Evolutionary conservation across 2,888 invertebrate species (phyloP), one percentile per base, ranked within the genome.

Genomic region (Allacma fusca): DNA sequence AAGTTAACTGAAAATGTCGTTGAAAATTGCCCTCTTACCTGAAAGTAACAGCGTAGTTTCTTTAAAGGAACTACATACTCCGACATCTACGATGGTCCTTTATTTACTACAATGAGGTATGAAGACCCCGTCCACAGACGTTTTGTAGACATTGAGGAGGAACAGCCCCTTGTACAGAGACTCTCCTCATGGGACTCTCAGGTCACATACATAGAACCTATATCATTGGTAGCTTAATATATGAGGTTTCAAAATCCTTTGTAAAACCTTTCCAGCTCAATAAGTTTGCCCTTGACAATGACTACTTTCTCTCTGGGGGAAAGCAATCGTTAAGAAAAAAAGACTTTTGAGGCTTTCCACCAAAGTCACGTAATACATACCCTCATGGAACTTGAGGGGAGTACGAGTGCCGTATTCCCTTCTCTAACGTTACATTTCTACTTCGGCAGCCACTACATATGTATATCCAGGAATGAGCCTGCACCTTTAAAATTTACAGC

Each of bases 201-300:
- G 16, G n/a, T 12, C 28, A 67, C n/a, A 29, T 24, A 2, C 26
- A 64, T 24, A 64, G 64, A 40, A 50, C 9, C n/a, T 4, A 50
- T 50, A 50, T 50, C 50, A 16, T 9, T 50, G 9, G 29, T 34
- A 68, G 40, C 21, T 68, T 68, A 40, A 68, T 26, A 29, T 65
- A n/a, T 12, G 68, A 19, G 13, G 21, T 50, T 40, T 68, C 68
- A n/a, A 29, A 28, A 67, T 67, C 68, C 40, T n/a, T 68, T 34
- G 5, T 21, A 68, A 68, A 34, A 19, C 68, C 40, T 34, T 34
- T 68, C 23, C 21, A n/a, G 68, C 40, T 34, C 68, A 68, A 68
- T 68, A 68, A 40, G 68, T 68, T 68, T 68, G 40, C 68, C 68
- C 68, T 68, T 68, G 68, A 68, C 68, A 68, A 68, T 68, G 68